Percentiles rank a stretch among this genome's conserved stretches.
Evolutionary conservation across 2,888 invertebrate species (phyloP).

Genomic region (Aplocera efformata): DNA sequence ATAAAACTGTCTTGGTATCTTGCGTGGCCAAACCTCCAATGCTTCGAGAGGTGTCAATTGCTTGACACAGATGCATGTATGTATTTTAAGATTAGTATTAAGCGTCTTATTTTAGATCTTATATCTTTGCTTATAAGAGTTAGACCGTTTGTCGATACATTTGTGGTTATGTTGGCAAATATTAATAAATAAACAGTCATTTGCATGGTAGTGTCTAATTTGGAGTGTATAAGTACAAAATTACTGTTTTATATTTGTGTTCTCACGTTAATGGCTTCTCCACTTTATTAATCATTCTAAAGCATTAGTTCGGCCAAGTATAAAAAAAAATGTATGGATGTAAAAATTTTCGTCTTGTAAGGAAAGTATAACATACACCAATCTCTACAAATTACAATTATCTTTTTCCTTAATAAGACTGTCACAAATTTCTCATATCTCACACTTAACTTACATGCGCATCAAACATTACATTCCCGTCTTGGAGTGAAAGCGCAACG

Average conservation of each 20-base stretch:
- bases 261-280: constrained; percentile 27
- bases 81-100: constrained; percentile 21
- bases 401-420: no score
- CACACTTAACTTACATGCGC: no score
- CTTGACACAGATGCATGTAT: constrained; percentile 43
- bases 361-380: no score
- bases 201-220: constrained; percentile 28
- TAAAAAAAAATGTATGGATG: no score
- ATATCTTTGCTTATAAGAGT: constrained; percentile 13
- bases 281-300: no score
- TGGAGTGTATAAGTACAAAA: constrained; percentile 27
- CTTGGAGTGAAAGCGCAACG: no score
- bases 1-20: constrained; percentile 24
- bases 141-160: constrained; percentile 1
- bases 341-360: no score
- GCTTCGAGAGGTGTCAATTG: constrained; percentile 52
- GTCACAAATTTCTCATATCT: no score
- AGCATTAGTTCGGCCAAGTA: no score
- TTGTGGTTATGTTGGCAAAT: constrained; percentile 28
- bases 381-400: no score
- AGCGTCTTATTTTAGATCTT: constrained; percentile 27
- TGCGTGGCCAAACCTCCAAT: constrained; percentile 43
- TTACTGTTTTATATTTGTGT: constrained; percentile 21
- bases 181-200: constrained; percentile 19
- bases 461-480: no score